These are phyloP conservation scores for Prochilodus magdalenae DNA, from an alignment of 2,113 vertebrate genomes.

Conservation along the genomic window DNA sequence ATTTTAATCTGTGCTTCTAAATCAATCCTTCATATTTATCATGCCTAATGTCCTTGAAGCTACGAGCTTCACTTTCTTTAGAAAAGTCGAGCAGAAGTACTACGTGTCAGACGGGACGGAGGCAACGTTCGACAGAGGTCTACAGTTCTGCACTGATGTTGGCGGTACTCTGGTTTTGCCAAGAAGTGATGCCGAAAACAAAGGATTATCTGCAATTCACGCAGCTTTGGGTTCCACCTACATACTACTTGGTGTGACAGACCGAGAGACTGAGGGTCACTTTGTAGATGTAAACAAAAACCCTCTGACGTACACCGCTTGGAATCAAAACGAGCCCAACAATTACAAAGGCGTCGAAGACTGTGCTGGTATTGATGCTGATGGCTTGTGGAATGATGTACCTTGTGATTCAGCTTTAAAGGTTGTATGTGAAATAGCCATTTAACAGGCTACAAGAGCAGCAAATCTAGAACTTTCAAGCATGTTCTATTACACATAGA, in stretches of 20 bases:
- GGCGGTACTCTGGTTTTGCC: slow-evolving; percentile 35
- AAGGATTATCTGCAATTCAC: neutral
- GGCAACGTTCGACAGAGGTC: slow-evolving; percentile 10
- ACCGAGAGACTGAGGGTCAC: slow-evolving; percentile 33
- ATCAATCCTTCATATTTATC: neutral
- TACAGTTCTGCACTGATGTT: slow-evolving; percentile 20
- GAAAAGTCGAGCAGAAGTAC: slow-evolving; percentile 27
- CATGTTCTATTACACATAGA: no score
- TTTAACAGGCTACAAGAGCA: neutral
- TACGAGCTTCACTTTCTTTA: neutral
- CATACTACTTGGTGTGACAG: slow-evolving; percentile 30
- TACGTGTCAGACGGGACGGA: neutral
- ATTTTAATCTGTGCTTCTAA: neutral
- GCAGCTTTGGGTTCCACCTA: neutral
- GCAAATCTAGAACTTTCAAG: no score
- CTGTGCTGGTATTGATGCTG: slow-evolving; percentile 7
- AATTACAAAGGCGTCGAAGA: slow-evolving; percentile 8
- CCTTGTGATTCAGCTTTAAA: neutral
- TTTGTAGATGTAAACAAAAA: slow-evolving; percentile 33
- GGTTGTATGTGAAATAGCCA: slow-evolving; percentile 36
- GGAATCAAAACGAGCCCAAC: slow-evolving; percentile 38
- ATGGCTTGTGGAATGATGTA: slow-evolving; percentile 26
- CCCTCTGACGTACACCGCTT: slow-evolving; percentile 23
- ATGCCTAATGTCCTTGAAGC: neutral
- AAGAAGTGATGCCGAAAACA: slow-evolving; percentile 33